These are phyloP conservation scores for Echinometra lucunter DNA, from an alignment of 53 echinoderm and acorn worm species.

Conservation along the genomic window DNA sequence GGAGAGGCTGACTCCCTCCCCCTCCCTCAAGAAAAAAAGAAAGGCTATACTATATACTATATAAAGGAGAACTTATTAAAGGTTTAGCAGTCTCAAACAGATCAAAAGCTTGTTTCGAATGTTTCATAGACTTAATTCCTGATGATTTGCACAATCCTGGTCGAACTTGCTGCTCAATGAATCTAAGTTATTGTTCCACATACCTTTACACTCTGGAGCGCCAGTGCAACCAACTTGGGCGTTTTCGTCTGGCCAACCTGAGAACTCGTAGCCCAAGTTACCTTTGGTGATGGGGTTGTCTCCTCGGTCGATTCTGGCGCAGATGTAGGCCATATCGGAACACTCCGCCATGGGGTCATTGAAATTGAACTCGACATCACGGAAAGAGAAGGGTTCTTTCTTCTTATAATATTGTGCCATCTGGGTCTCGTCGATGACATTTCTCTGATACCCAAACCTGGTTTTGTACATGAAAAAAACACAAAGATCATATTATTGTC, in stretches of 20 bases:
- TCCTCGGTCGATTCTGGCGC: slow-evolving; percentile 82
- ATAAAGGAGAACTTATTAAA: too few species aligned
- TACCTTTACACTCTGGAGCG: slow-evolving; percentile 87
- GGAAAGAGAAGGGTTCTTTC: slow-evolving; percentile 73
- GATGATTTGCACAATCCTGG: too few species aligned
- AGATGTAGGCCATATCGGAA: slow-evolving; percentile 80
- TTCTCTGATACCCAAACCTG: slow-evolving; percentile 55
- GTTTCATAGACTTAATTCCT: too few species aligned
- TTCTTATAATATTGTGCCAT: slow-evolving; percentile 67
- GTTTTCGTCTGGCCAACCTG: slow-evolving; percentile 61
- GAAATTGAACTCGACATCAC: slow-evolving; percentile 61
- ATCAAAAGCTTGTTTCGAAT: too few species aligned
- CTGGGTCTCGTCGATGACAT: slow-evolving; percentile 44
- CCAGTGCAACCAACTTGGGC: slow-evolving; percentile 82
- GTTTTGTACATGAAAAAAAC: background rate
- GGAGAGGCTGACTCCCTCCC: background rate
- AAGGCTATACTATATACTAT: too few species aligned
- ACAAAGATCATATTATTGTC: too few species aligned
- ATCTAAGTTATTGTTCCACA: background rate
- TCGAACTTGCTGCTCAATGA: background rate
- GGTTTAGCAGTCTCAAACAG: too few species aligned
- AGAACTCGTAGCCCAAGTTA: slow-evolving; percentile 74
- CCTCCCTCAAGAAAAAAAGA: too few species aligned
- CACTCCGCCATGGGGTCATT: slow-evolving; percentile 74
- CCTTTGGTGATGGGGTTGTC: slow-evolving; percentile 73